Percentiles rank a stretch among this genome's conserved stretches.
Conservation (phyloP, 1,140 invertebrate species). For the Bombus superbus region DNA sequence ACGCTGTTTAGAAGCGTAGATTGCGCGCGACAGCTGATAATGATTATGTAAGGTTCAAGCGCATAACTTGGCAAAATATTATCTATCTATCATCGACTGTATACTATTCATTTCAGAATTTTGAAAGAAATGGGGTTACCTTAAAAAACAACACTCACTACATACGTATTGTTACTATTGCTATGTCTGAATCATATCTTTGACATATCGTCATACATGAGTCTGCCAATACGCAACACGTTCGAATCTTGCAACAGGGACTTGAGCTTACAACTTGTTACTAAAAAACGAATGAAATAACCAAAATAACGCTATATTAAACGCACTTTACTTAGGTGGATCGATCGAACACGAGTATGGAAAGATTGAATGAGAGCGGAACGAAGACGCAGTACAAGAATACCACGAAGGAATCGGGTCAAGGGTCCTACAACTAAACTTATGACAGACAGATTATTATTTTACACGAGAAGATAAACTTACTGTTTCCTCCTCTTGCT, state of each 20-base stretch:
- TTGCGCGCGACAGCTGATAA: slow-evolving; percentile 39
- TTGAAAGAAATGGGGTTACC: no score
- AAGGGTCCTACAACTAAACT: slow-evolving; percentile 37
- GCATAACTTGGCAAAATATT: neutral
- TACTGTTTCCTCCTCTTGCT: slow-evolving; percentile 49
- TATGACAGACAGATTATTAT: neutral
- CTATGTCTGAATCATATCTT: neutral
- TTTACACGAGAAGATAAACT: slow-evolving; percentile 27
- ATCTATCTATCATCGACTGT: no score
- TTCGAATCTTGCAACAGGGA: no score
- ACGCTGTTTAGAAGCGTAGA: slow-evolving; percentile 7
- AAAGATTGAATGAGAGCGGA: slow-evolving; percentile 24
- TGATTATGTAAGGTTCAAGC: slow-evolving; percentile 32
- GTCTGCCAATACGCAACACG: neutral
- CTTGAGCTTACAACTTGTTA: neutral
- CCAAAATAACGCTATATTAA: neutral
- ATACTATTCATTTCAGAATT: neutral
- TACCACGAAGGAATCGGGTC: slow-evolving; percentile 53
- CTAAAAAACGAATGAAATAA: neutral
- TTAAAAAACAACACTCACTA: neutral
- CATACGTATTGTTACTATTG: neutral
- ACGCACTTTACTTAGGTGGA: slow-evolving; percentile 4
- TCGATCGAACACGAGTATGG: slow-evolving; percentile 20
- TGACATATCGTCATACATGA: neutral
- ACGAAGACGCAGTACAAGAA: slow-evolving; percentile 37